A percentile compares a stretch with the other conserved stretches of the same genome.
phyloP scores from a whole-genome alignment of 1,140 invertebrate genomes.

The Scaptomyza graminum region DNA sequence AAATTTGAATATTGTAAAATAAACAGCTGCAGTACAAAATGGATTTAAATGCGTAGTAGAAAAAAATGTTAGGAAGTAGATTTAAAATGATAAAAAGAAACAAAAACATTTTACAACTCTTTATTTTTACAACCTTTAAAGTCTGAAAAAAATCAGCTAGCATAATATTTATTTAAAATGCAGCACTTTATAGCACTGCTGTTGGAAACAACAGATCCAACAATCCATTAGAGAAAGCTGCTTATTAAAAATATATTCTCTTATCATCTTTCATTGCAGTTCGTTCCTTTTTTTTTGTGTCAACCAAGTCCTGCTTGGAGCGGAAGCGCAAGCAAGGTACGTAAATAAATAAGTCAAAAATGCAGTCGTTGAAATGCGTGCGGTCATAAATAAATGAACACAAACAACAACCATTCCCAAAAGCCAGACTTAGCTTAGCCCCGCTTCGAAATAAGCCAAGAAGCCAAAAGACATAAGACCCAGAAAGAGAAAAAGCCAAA shows the following conservation, averaged over 20 bases:
- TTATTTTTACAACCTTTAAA: no score
- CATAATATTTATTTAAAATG: neutral
- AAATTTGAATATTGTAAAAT: neutral
- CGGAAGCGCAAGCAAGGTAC: conserved; percentile 40
- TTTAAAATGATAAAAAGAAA: no score
- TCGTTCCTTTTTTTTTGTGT: neutral
- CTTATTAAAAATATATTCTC: conserved; percentile 42
- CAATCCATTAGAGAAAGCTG: conserved; percentile 11
- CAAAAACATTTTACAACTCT: no score
- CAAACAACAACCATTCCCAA: conserved; percentile 48
- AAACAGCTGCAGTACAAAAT: neutral
- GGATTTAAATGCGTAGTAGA: neutral
- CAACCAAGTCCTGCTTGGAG: conserved; percentile 3
- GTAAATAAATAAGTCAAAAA: conserved; percentile 68
- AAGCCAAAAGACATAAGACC: neutral
- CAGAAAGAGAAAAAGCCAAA: conserved; percentile 2
- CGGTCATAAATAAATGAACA: conserved; percentile 56
- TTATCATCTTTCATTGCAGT: conserved; percentile 29
- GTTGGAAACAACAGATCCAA: neutral
- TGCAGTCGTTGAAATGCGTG: conserved; percentile 52
- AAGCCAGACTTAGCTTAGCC: conserved; percentile 37
- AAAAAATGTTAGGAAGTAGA: no score
- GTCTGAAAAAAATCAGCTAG: no score
- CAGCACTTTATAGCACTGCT: neutral
- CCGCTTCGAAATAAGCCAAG: conserved; percentile 16